Conservation (phyloP, 1,140 invertebrate genomes). For the Ruditapes philippinarum region DNA sequence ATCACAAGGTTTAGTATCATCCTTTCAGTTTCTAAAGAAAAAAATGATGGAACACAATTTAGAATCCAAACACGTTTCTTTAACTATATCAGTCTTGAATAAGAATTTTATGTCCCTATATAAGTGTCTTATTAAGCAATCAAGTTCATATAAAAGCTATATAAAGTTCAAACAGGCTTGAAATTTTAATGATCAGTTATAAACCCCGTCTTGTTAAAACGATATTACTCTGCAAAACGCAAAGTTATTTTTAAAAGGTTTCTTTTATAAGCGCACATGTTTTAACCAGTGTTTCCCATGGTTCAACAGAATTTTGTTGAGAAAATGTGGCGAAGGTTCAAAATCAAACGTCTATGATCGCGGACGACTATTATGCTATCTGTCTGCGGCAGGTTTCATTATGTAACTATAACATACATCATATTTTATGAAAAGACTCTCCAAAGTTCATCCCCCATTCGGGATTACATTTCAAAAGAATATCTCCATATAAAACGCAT, state of each 20-base stretch:
- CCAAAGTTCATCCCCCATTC: background rate
- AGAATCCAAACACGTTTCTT: too few relatives aligned
- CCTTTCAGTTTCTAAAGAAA: too few relatives aligned
- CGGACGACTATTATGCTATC: background rate
- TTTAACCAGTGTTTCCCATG: background rate
- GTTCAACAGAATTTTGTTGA: background rate
- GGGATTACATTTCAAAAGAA: background rate
- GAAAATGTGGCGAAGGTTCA: background rate
- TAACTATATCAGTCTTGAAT: background rate
- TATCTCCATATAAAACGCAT: slow-evolving; percentile 1
- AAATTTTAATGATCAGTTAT: background rate
- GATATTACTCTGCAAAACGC: background rate
- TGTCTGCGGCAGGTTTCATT: background rate
- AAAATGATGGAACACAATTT: too few relatives aligned
- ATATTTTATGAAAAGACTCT: background rate
- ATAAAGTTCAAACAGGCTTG: slow-evolving; percentile 14
- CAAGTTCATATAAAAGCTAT: background rate
- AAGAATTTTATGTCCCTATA: background rate
- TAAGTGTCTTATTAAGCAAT: background rate
- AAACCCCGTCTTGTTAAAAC: background rate
- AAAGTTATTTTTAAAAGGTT: too few relatives aligned
- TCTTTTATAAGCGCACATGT: background rate
- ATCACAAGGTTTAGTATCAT: too few relatives aligned
- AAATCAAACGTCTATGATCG: background rate
- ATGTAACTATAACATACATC: background rate